Base-by-base conservation (phyloP, 2,113 vertebrate species). In the Ceuthmochares aereus region DNA sequence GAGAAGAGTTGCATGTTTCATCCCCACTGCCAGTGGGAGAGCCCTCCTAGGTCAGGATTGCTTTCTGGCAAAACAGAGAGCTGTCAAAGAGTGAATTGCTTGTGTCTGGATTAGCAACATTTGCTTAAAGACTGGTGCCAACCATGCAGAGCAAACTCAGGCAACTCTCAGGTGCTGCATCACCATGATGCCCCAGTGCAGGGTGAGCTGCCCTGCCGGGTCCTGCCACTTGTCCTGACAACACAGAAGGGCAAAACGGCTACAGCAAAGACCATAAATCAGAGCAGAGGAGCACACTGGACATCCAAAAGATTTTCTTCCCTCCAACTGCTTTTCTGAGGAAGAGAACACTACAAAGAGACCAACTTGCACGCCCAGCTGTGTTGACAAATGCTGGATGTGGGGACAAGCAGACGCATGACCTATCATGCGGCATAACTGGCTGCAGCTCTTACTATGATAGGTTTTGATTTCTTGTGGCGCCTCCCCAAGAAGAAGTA, bases 301-400 rank as follows among this genome's bases (percentile, higher is more conserved):
- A 43, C 76, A 13, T 64, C 26, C 55, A 76, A 69, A 43, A 45
- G 51, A 73, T 25, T 47, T 73, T 85, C 14, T 10, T 63, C 29
- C 55, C 30, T 87, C 21, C 43, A 43, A 51, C 17, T 32, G 73
- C 26, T 37, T 40, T 84, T 42, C 68, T 34, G 36, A 15, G 64
- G 47, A 70, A 77, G 27, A 86, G 23, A 74, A 62, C 4, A 43
- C 22, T 47, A 72, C 27, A 29, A 36, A 75, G 56, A 84, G 69
- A 63, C 27, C 1, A 7, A 54, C 34, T 19, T 1, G 4, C 59
- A 34, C 2, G 1, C 64, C 56, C 69, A 30, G n/a, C 17, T 0
- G 0, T 55, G 88, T 42, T 82, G 82, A 70, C 69, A 95, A 81
- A 74, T 1, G 17, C 55, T 78, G 88, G 85, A 69, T 60, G 77